phyloP scores from a whole-genome alignment of 2,113 vertebrate genomes.

The Anguilla japonica region DNA sequence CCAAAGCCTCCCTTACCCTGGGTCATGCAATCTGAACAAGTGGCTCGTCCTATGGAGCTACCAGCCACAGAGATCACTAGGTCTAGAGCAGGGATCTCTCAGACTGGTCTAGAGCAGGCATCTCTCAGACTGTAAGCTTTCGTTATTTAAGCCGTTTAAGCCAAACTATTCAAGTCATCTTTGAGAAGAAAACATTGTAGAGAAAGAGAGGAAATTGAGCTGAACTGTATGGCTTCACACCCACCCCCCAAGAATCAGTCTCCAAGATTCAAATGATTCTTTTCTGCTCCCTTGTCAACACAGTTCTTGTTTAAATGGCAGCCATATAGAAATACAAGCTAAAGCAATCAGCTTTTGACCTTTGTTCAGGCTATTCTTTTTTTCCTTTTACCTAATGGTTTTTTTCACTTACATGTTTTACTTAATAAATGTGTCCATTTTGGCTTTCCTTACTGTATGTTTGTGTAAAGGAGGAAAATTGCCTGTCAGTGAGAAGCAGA shows the following conservation, averaged over 20 bases:
- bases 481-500: constrained; percentile 27
- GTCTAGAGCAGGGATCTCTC: too few species aligned
- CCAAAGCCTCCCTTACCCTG: too few species aligned
- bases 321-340: not conserved
- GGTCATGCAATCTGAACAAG: too few species aligned
- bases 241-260: too few species aligned
- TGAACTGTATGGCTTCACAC: too few species aligned
- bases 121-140: too few species aligned
- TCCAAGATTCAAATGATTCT: not conserved
- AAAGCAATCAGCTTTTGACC: constrained; percentile 23
- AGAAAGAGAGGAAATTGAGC: too few species aligned
- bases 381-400: constrained; percentile 25
- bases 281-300: not conserved
- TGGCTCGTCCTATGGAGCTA: too few species aligned
- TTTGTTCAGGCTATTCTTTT: constrained; percentile 21
- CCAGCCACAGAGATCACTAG: too few species aligned
- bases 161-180: not conserved
- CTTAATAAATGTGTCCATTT: constrained; percentile 6
- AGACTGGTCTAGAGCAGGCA: not conserved
- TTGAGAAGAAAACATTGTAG: too few species aligned
- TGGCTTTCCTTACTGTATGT: not conserved
- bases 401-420: not conserved
- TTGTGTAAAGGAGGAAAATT: constrained; percentile 33
- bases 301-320: constrained; percentile 5
- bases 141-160: constrained; percentile 20